Percentiles rank a stretch among this genome's conserved stretches.
Evolutionary conservation across 2,797 vertebrate genomes (phyloP).

Genomic region (Pogonophryne albipinna): DNA sequence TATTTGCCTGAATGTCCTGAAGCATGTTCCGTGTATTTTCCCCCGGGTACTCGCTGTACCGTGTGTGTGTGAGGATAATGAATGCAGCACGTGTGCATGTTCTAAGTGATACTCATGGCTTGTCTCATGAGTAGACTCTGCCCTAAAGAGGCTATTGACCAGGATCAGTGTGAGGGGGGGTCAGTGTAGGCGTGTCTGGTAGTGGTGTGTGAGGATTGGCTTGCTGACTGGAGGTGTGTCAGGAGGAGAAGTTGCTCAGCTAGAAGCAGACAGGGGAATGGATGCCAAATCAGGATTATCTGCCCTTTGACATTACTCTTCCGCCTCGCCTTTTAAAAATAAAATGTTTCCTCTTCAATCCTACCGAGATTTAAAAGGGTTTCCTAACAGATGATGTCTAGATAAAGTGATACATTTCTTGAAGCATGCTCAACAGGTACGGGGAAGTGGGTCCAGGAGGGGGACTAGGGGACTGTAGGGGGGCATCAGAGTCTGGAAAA

Average conservation of each 20-base stretch:
- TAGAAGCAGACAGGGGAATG: neutral
- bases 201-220: constrained; percentile 68
- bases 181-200: constrained; percentile 26
- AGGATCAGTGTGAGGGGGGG: constrained; percentile 31
- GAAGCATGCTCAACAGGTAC: neutral
- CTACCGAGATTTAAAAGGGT: neutral
- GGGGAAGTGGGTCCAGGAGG: constrained; percentile 51
- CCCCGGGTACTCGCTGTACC: constrained; percentile 19
- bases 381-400: neutral
- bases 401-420: neutral
- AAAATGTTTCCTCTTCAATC: neutral
- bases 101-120: constrained; percentile 21
- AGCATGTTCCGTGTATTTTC: constrained; percentile 15
- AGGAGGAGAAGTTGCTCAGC: constrained; percentile 28
- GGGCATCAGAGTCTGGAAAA: constrained; percentile 1
- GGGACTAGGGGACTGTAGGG: too few species aligned
- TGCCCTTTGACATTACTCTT: neutral
- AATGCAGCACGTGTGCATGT: constrained; percentile 46
- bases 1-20: constrained; percentile 38
- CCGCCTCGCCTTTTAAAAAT: neutral
- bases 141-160: constrained; percentile 37
- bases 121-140: constrained; percentile 47
- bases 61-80: constrained; percentile 24
- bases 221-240: constrained; percentile 56
- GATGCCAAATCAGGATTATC: neutral